Conservation (phyloP, 2,113 vertebrate species). For the Antechinus flavipes region DNA sequence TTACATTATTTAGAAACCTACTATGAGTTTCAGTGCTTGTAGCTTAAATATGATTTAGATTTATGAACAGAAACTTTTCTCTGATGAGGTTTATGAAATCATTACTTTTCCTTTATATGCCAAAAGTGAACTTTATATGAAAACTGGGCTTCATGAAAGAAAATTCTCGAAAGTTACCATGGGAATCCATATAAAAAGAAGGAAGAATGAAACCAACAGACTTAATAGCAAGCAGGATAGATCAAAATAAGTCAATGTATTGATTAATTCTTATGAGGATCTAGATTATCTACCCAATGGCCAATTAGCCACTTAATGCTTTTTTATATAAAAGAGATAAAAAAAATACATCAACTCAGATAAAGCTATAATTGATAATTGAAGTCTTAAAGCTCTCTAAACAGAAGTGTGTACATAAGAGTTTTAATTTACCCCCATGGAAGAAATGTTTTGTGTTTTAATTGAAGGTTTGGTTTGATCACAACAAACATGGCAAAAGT, state of each 20-base stretch:
- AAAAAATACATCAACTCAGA: conserved; percentile 2
- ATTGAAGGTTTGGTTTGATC: conserved; percentile 52
- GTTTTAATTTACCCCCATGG: conserved; percentile 46
- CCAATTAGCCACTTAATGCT: conserved; percentile 51
- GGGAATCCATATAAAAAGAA: conserved; percentile 32
- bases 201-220: conserved; percentile 35
- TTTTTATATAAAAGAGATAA: conserved; percentile 63
- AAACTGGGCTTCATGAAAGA: not conserved
- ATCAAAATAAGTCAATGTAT: conserved; percentile 62
- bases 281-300: not conserved
- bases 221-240: conserved; percentile 44
- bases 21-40: not conserved
- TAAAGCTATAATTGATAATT: conserved; percentile 43
- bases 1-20: not conserved
- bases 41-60: not conserved
- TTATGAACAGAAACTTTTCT: conserved; percentile 39
- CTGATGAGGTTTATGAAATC: not conserved
- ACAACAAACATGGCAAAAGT: conserved; percentile 45
- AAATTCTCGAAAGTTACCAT: not conserved
- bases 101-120: not conserved
- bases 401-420: conserved; percentile 2
- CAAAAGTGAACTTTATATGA: conserved; percentile 40
- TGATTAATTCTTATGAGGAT: conserved; percentile 63
- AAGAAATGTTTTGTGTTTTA: conserved; percentile 40
- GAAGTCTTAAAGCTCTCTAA: conserved; percentile 25